A percentile compares a stretch with the other conserved stretches of the same genome.
These are phyloP conservation scores for Drosophila merina DNA, from an alignment of 2,888 invertebrate genomes.

Conservation along the genomic window DNA sequence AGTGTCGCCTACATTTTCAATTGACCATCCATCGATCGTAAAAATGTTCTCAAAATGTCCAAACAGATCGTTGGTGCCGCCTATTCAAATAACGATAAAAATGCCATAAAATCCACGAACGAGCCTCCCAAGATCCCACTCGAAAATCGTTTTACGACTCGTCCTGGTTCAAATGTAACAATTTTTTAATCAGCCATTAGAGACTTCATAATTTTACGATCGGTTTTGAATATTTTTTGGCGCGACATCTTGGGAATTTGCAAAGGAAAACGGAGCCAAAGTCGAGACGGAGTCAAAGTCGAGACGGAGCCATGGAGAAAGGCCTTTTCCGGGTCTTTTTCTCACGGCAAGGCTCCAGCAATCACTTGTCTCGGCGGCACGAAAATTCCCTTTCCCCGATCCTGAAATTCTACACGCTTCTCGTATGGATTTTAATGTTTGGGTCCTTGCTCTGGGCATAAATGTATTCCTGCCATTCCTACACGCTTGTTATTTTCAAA, in stretches of 20 bases:
- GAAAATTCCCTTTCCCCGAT: slow-evolving; percentile 43
- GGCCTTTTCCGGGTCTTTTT: slow-evolving; percentile 46
- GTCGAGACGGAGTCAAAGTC: slow-evolving; percentile 15
- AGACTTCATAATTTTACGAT: slow-evolving; percentile 55
- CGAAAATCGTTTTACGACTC: slow-evolving; percentile 41
- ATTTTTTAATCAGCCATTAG: slow-evolving; percentile 69
- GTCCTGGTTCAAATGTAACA: slow-evolving; percentile 72
- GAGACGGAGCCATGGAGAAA: slow-evolving; percentile 42
- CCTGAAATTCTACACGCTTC: slow-evolving; percentile 72
- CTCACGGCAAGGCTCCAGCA: slow-evolving; percentile 59
- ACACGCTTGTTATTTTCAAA: slow-evolving; percentile 57
- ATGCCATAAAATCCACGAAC: slow-evolving; percentile 68
- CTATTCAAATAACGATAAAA: slow-evolving; percentile 80
- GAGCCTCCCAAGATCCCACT: slow-evolving; percentile 52
- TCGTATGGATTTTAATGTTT: slow-evolving; percentile 57
- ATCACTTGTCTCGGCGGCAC: slow-evolving; percentile 30
- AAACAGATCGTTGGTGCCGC: slow-evolving; percentile 80
- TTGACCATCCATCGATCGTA: slow-evolving; percentile 53
- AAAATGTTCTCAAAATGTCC: slow-evolving; percentile 76
- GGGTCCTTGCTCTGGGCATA: slow-evolving; percentile 50
- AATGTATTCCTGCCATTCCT: slow-evolving; percentile 28
- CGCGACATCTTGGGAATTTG: slow-evolving; percentile 66
- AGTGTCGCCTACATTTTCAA: slow-evolving; percentile 49
- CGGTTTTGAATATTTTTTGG: slow-evolving; percentile 60
- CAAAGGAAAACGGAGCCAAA: slow-evolving; percentile 36